Evolutionary conservation across 2,113 vertebrate species (phyloP), one percentile per base, ranked within the genome.

Genomic region (Cariama cristata): DNA sequence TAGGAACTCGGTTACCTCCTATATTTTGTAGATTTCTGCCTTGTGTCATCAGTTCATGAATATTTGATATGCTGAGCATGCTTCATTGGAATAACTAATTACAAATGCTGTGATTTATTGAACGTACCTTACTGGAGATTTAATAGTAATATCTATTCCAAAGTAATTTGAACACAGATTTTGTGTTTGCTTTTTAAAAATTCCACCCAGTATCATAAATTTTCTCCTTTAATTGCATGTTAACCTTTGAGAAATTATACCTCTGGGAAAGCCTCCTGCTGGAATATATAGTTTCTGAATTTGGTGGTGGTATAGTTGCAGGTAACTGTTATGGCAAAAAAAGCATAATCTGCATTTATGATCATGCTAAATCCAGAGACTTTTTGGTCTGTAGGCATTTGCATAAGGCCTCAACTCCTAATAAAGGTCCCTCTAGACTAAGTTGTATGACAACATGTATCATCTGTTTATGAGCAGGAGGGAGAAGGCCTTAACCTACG

Each of bases 61-160:
- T 98, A 98, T 98, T 98, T 98, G 97, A 97, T 97, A 95, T 82
- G 96, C 95, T 93, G 95, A 96, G 85, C 88, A 97, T 98, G 95
- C 97, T 95, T 98, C 97, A 94, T 97, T 98, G 97, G 98, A 98
- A 98, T 98, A 98, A 98, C 97, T 98, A 98, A 98, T 98, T 98
- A 96, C 89, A 97, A 98, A 97, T 93, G 82, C 90, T 96, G 93
- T 97, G 96, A 97, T 98, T 98, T 98, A 97, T 98, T 98, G 96
- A 90, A 89, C 79, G 53, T 91, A 76, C 97, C 98, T 98, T 98
- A 94, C 92, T 96, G 94, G 97, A 96, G 96, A 96, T 98, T 93
- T 98, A 97, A 97, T 97, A 97, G 95, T 98, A 98, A 97, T 98
- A 97, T 96, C 96, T 91, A 73, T 96, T 96, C 73, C 90, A 95